Percentiles rank a stretch among this genome's conserved stretches.
These are phyloP conservation scores for Zoanthus gigantus DNA, from an alignment of 92 coral and sea anemone genomes.

Conservation along the genomic window DNA sequence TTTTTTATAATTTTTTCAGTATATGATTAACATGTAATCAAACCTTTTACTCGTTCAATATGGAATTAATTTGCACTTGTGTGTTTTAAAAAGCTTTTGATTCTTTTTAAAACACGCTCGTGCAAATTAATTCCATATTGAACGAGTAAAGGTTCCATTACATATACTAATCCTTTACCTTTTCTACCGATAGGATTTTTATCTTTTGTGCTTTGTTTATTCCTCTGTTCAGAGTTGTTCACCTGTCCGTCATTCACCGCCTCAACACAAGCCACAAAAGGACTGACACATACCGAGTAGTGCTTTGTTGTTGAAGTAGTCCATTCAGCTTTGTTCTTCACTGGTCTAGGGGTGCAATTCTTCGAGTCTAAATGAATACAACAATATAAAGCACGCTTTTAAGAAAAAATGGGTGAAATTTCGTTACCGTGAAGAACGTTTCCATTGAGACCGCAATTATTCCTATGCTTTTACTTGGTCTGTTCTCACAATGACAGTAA, in stretches of 20 bases:
- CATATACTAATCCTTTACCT: not conserved
- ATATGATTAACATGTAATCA: too few relatives aligned
- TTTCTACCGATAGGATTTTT: not conserved
- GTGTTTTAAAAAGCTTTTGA: too few relatives aligned
- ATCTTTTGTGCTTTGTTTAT: not conserved
- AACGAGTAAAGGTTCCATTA: too few relatives aligned
- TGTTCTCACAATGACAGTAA: too few relatives aligned
- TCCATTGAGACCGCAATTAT: not conserved
- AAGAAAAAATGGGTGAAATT: not conserved
- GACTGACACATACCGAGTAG: constrained; percentile 79
- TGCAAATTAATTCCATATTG: too few relatives aligned
- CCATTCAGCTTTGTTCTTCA: constrained; percentile 65
- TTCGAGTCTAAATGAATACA: constrained; percentile 47
- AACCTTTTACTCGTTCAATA: too few relatives aligned
- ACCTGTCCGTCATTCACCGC: constrained; percentile 59
- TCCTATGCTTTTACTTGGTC: too few relatives aligned
- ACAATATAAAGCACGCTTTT: not conserved
- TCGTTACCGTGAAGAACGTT: not conserved
- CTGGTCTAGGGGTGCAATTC: constrained; percentile 39
- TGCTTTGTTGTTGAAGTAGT: constrained; percentile 63
- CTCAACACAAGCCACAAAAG: constrained; percentile 83
- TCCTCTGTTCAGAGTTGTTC: not conserved
- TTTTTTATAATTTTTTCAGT: too few relatives aligned
- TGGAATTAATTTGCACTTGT: too few relatives aligned
- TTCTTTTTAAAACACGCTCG: too few relatives aligned